Percentiles rank a stretch among this genome's conserved stretches.
Evolutionary conservation across 2,797 vertebrate species (phyloP).

Genomic region (Tachyglossus aculeatus): DNA sequence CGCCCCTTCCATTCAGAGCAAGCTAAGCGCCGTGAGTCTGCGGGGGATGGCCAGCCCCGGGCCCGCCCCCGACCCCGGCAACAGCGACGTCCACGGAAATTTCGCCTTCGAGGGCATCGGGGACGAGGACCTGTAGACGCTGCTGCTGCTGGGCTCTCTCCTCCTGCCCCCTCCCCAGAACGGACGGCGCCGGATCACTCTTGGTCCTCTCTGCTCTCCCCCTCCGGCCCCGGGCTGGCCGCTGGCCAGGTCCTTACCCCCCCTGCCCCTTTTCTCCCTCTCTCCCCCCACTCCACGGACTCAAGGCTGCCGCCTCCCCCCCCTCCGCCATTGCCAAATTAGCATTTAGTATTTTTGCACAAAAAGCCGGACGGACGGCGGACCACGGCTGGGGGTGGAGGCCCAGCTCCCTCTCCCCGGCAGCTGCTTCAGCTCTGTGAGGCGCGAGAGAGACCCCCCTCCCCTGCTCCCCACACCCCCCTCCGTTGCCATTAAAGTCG

Average conservation of each 20-base stretch:
- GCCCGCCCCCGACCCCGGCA: conserved; percentile 86
- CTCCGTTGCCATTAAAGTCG: conserved; percentile 57
- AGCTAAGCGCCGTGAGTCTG: conserved; percentile 93
- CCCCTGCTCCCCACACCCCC: too few species aligned
- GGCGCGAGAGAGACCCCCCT: too few species aligned
- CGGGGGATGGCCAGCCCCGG: conserved; percentile 92
- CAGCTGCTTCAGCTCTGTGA: conserved; percentile 58
- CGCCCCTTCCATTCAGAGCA: conserved; percentile 81
- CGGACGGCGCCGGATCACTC: conserved; percentile 65
- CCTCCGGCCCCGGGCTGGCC: conserved; percentile 25
- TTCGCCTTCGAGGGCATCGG: conserved; percentile 98
- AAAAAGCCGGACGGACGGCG: conserved; percentile 56
- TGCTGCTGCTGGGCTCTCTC: conserved; percentile 32
- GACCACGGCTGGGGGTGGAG: conserved; percentile 48
- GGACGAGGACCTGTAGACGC: conserved; percentile 92
- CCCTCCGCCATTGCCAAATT: conserved; percentile 87
- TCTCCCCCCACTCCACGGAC: conserved; percentile 25
- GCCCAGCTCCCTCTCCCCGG: conserved; percentile 12
- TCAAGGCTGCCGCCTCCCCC: conserved; percentile 23
- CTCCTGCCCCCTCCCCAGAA: conserved; percentile 47
- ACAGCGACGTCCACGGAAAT: conserved; percentile 94
- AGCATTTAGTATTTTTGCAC: conserved; percentile 85
- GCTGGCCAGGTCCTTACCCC: conserved; percentile 35
- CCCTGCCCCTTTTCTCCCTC: neutral
- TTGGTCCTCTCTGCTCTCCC: neutral